These are phyloP conservation scores for Prolemur simus DNA, from an alignment of 2,113 vertebrate genomes.

Conservation along the genomic window DNA sequence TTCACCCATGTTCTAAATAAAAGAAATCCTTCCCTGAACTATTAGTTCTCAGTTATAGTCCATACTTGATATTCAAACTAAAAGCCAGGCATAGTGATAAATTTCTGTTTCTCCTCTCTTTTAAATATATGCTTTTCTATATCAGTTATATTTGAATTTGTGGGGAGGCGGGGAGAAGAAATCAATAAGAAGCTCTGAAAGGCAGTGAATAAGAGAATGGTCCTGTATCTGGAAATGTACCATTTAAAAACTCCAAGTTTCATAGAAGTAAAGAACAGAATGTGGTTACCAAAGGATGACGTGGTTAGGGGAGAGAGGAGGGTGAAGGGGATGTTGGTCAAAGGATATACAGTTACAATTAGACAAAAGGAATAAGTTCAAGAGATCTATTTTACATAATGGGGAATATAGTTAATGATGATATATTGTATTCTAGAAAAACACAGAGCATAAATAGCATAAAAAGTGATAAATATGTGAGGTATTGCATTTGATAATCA, in stretches of 20 bases:
- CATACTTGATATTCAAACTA: background rate
- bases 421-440: background rate
- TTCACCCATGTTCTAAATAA: conserved; percentile 46
- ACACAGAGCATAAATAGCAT: background rate
- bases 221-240: background rate
- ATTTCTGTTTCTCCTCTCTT: background rate
- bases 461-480: background rate
- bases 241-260: background rate
- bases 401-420: background rate
- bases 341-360: background rate
- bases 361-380: background rate
- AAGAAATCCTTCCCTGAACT: background rate
- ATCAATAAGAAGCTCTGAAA: background rate
- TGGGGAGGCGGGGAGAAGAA: background rate
- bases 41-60: background rate
- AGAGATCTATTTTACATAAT: background rate
- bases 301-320: background rate
- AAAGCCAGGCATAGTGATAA: background rate
- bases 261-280: background rate
- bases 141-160: background rate
- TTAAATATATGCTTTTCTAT: background rate
- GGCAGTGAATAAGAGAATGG: background rate
- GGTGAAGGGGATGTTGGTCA: background rate
- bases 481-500: background rate
- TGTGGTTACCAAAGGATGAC: background rate